phyloP scores from a whole-genome alignment of 2,797 vertebrate species.

The Phalanger gymnotis region DNA sequence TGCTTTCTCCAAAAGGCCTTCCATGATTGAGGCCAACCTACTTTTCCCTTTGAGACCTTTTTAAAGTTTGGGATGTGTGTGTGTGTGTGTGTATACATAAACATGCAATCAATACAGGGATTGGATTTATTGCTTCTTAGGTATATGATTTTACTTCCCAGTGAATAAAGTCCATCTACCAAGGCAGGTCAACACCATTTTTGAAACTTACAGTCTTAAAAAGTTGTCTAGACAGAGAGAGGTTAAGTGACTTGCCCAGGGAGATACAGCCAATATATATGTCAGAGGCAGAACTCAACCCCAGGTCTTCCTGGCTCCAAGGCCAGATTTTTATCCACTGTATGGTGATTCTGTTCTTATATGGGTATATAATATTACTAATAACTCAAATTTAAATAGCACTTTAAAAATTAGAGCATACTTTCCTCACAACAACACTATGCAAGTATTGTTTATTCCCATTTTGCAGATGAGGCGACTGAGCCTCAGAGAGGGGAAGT shows the following conservation, averaged over 20 bases:
- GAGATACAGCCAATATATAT: not conserved
- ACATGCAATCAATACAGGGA: not conserved
- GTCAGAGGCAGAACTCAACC: not conserved
- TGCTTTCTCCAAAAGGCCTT: not conserved
- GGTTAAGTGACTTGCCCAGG: not conserved
- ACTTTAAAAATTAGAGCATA: not conserved
- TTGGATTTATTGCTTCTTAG: not conserved
- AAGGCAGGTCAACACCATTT: not conserved
- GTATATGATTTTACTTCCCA: not conserved
- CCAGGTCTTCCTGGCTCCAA: not conserved
- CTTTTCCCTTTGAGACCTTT: fast-evolving
- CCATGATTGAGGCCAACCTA: not conserved
- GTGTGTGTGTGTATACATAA: not conserved
- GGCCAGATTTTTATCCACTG: not conserved
- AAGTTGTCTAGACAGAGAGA: not conserved
- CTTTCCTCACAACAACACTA: not conserved
- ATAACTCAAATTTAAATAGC: not conserved
- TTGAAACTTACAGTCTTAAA: not conserved
- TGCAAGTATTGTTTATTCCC: not conserved
- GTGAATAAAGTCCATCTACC: not conserved
- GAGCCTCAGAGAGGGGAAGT: not conserved
- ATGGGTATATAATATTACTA: not conserved
- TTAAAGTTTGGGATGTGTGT: too few species aligned
- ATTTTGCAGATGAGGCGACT: not conserved
- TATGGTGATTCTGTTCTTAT: not conserved